Evolutionary conservation across 1,140 invertebrate genomes (phyloP).

Genomic region (Idris sp.): DNA sequence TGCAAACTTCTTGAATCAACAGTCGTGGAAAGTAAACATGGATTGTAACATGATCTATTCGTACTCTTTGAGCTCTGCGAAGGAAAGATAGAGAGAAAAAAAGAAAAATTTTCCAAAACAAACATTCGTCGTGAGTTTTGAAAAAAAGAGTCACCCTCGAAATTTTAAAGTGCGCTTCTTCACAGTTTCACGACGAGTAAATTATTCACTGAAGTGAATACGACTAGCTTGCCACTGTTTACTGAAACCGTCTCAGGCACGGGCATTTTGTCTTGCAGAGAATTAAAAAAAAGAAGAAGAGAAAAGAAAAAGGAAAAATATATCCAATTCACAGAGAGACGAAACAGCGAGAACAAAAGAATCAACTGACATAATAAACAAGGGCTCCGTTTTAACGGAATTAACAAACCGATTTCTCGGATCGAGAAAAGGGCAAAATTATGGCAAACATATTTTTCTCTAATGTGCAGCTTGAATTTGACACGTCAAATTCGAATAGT

Average conservation of each 20-base stretch:
- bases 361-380: conserved; percentile 12
- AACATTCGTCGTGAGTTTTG: conserved; percentile 33
- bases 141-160: conserved; percentile 38
- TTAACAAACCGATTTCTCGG: conserved; percentile 13
- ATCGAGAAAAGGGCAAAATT: not conserved
- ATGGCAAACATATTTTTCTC: no score
- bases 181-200: conserved; percentile 30
- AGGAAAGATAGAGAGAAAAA: conserved; percentile 18
- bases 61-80: conserved; percentile 37
- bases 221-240: conserved; percentile 60
- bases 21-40: conserved; percentile 39
- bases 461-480: no score
- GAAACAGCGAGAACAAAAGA: conserved; percentile 13
- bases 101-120: conserved; percentile 48
- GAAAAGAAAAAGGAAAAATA: no score
- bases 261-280: conserved; percentile 31
- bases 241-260: conserved; percentile 48
- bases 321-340: conserved; percentile 1
- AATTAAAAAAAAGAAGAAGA: conserved; percentile 36
- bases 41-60: conserved; percentile 35
- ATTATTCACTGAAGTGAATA: conserved; percentile 43
- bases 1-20: conserved; percentile 39
- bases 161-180: conserved; percentile 31
- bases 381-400: conserved; percentile 20
- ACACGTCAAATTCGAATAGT: no score